phyloP scores from a whole-genome alignment of 2,888 invertebrate genomes.

The Myopa testacea region DNA sequence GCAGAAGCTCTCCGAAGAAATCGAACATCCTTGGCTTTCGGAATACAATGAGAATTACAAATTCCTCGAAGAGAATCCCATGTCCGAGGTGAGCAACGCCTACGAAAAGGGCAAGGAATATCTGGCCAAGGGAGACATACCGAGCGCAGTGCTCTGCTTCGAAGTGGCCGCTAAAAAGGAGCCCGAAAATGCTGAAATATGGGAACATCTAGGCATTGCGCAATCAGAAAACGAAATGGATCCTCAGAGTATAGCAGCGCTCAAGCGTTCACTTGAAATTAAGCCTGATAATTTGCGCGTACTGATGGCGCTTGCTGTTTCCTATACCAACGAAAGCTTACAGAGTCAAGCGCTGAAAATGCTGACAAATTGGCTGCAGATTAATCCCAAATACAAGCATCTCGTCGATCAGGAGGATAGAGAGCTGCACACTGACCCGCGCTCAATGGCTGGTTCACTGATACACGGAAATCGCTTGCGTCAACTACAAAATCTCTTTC shows the following conservation, averaged over 20 bases:
- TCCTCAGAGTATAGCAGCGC: slow-evolving; percentile 89
- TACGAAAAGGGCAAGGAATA: slow-evolving; percentile 88
- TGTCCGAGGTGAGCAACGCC: slow-evolving; percentile 81
- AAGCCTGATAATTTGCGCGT: slow-evolving; percentile 85
- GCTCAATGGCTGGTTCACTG: slow-evolving; percentile 68
- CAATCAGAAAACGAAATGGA: slow-evolving; percentile 99
- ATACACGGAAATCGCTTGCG: slow-evolving; percentile 68
- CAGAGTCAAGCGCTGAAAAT: slow-evolving; percentile 89
- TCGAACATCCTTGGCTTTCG: slow-evolving; percentile 78
- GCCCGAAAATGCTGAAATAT: slow-evolving; percentile 82
- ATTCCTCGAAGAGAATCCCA: slow-evolving; percentile 82
- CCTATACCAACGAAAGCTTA: slow-evolving; percentile 96
- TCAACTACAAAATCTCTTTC: slow-evolving; percentile 80
- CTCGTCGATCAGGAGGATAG: slow-evolving; percentile 68
- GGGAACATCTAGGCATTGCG: slow-evolving; percentile 89
- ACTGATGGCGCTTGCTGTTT: slow-evolving; percentile 90
- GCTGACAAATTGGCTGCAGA: slow-evolving; percentile 81
- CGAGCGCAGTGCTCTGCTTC: slow-evolving; percentile 95
- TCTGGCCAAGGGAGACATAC: slow-evolving; percentile 88
- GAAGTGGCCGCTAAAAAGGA: slow-evolving; percentile 93
- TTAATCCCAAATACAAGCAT: slow-evolving; percentile 85
- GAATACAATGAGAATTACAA: slow-evolving; percentile 73
- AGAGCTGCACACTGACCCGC: slow-evolving; percentile 65
- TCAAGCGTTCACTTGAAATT: slow-evolving; percentile 85
- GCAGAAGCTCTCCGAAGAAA: slow-evolving; percentile 77